Evolutionary conservation across 2,797 vertebrate genomes (phyloP).

Genomic region (Ceryle rudis): DNA sequence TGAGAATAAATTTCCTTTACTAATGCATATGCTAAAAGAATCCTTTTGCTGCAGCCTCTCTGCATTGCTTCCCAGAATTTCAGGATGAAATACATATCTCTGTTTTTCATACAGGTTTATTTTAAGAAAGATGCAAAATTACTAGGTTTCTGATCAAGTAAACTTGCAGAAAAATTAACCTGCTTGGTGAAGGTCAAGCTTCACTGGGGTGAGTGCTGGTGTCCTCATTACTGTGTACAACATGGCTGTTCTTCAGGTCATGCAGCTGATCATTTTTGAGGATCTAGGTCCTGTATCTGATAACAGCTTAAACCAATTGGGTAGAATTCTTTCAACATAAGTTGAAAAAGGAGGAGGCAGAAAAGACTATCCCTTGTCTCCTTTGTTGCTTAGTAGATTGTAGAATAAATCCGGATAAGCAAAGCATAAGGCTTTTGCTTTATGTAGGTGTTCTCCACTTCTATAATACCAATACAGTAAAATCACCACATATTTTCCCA

Average conservation of each 20-base stretch:
- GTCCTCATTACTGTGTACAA: not conserved
- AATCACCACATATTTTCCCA: constrained; percentile 58
- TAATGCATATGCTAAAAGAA: not conserved
- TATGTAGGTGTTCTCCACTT: constrained; percentile 50
- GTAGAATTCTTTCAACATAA: not conserved
- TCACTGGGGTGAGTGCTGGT: not conserved
- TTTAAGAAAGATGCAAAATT: not conserved
- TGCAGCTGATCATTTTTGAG: not conserved
- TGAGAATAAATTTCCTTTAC: not conserved
- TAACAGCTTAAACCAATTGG: not conserved
- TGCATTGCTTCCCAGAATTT: not conserved
- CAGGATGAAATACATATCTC: not conserved
- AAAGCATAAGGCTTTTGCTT: constrained; percentile 24
- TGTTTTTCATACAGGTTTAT: not conserved
- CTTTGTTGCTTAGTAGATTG: not conserved
- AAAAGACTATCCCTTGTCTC: not conserved
- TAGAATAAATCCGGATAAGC: constrained; percentile 7
- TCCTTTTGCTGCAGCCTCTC: not conserved
- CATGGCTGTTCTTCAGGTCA: not conserved
- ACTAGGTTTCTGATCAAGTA: not conserved
- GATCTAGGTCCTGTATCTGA: not conserved
- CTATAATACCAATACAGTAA: constrained; percentile 45
- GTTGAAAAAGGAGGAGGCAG: not conserved
- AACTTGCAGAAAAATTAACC: not conserved
- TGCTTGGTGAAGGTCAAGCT: not conserved